Base-by-base conservation (phyloP, 2,888 invertebrate species). In the Tipula lateralis region DNA sequence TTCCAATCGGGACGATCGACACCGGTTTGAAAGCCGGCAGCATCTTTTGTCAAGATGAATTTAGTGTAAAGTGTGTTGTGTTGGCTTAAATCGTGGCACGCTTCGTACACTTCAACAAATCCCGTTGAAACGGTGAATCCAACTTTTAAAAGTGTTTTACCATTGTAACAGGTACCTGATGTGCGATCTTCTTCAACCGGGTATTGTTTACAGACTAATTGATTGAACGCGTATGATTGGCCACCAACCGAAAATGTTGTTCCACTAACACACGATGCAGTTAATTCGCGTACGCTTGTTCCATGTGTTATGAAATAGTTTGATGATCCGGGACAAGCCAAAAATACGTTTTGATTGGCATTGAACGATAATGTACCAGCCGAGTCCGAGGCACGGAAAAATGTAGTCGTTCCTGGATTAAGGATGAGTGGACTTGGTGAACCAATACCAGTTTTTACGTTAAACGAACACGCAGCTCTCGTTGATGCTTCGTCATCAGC, bases 311-410 rank as follows among this genome's bases (percentile, higher is more conserved):
- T 44, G 2, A 89, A 44, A 29, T 86, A 86, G 85, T 89, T 89
- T 1, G 85, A 85, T 19, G 84, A 85, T 2, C 89, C 89, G 1
- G 88, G 87, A 85, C 89, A 89, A 5, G 87, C 87, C n/a, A 89
- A 84, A 66, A 86, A 81, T 83, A 89, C 85, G 13, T 86, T 86
- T 30, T 87, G 84, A 29, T 86, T 87, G 2, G 16, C 82, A 13
- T 82, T 83, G 5, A 89, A 84, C 7, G 83, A 84, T 50, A 89
- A 36, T 1, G 39, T 86, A 9, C 87, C 87, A 1, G 82, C 81
- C 6, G 85, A 85, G 66, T 87, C 86, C 3, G 85, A 32, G 7
- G 89, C 88, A 85, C 88, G 86, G 16, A 88, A 39, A 84, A 88
- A 87, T 1, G 24, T 32, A 12, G 16, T 84, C 83, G 83, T 34